Evolutionary conservation across 1,140 invertebrate genomes (phyloP).

Genomic region (Colletes latitarsis): DNA sequence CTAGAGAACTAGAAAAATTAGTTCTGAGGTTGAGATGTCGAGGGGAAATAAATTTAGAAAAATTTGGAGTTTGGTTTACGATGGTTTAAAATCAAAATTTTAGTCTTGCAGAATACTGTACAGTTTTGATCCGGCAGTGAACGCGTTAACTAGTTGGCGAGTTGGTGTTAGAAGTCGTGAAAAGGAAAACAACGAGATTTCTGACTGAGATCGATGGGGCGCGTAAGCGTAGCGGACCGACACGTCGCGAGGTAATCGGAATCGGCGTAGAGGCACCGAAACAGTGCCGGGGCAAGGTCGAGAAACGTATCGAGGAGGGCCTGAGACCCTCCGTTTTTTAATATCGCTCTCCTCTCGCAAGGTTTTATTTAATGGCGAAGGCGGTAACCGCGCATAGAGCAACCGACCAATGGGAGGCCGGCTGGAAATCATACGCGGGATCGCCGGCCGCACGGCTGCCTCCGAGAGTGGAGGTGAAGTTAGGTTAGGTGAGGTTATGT

Average conservation of each 20-base stretch:
- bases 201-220: not conserved
- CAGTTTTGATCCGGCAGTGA: too few relatives aligned
- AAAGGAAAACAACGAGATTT: not conserved
- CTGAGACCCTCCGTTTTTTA: conserved; percentile 63
- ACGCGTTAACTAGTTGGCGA: too few relatives aligned
- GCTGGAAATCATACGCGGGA: conserved; percentile 77
- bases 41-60: too few relatives aligned
- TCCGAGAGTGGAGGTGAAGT: conserved; percentile 68
- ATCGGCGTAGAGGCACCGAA: conserved; percentile 27
- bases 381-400: conserved; percentile 71
- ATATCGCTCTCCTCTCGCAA: conserved; percentile 61
- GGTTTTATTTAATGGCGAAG: conserved; percentile 75
- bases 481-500: conserved; percentile 72
- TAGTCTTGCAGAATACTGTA: too few relatives aligned
- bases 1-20: too few relatives aligned
- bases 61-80: too few relatives aligned
- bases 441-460: conserved; percentile 65
- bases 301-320: conserved; percentile 52
- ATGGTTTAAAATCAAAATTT: too few relatives aligned
- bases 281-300: conserved; percentile 58
- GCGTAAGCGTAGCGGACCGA: conserved; percentile 6
- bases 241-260: conserved; percentile 5
- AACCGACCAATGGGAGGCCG: conserved; percentile 71
- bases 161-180: too few relatives aligned
- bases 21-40: too few relatives aligned